Base-by-base conservation (phyloP, 2,888 invertebrate genomes). In the Griposia aprilina region DNA sequence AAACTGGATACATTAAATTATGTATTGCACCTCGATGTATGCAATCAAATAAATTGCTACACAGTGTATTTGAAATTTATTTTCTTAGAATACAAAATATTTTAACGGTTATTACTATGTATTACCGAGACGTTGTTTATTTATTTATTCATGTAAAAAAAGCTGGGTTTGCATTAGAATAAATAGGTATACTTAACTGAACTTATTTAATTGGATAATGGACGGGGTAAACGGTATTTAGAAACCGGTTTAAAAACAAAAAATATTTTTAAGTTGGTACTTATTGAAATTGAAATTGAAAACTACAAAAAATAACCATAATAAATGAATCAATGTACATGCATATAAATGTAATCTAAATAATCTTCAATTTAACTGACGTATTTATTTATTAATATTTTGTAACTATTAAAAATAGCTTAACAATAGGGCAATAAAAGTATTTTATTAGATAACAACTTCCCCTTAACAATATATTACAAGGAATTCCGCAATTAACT, bases 21-120 rank as follows among this genome's bases (percentile, higher is more conserved):
- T 86, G 80, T 87, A 88, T 90, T 90, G 82, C 83, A 88, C 80
- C 75, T 81, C 83, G 80, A 87, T 86, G 84, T 83, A 80, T 81
- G 87, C 83, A 88, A 90, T 89, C 86, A 88, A 86, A 90, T 86
- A 89, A 90, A 89, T 90, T 85, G 85, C 87, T 81, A 76, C 74
- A 80, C 72, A 79, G 78, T 83, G 66, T 83, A 85, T 80, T 82
- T 83, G 70, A 80, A 87, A 81, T 81, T 78, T 88, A 76, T 81
- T 77, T 81, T 82, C 83, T 69, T 78, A 81, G 78, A 81, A 87
- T 87, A 86, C 74, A 86, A 86, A 77, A 88, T 87, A 87, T 88
- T 82, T 74, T 81, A 84, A 82, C 74, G 69, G 78, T 76, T 75
- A 78, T 81, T 83, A 80, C 77, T 78, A 67, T 74, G 45, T 77